Evolutionary conservation across 2,888 invertebrate genomes (phyloP).

Genomic region (Calameuta filiformis): DNA sequence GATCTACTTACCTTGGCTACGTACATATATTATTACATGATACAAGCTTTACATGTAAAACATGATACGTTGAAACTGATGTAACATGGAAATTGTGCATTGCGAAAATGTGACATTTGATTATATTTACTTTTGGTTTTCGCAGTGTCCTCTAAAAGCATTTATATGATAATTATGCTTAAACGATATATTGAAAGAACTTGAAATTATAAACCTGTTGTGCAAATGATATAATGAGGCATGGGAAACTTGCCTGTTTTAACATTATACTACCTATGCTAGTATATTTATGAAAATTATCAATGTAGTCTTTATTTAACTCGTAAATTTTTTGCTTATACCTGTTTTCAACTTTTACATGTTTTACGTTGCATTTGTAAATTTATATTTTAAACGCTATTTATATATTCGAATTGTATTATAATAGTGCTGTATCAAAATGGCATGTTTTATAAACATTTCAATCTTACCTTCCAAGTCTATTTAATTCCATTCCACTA

Average conservation of each 20-base stretch:
- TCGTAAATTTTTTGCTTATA: conserved; percentile 31
- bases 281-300: conserved; percentile 29
- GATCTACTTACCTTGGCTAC: conserved; percentile 35
- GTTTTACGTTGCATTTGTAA: conserved; percentile 56
- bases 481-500: neutral
- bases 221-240: conserved; percentile 37
- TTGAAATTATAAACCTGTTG: conserved; percentile 50
- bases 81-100: conserved; percentile 40
- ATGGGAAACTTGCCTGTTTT: conserved; percentile 46
- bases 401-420: conserved; percentile 60
- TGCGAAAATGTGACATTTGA: conserved; percentile 40
- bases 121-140: conserved; percentile 47
- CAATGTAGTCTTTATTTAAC: conserved; percentile 24
- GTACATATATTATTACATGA: conserved; percentile 39
- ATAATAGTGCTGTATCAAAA: conserved; percentile 54
- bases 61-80: conserved; percentile 34
- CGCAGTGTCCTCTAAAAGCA: conserved; percentile 36
- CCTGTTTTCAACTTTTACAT: conserved; percentile 39
- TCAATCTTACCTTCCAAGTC: conserved; percentile 26
- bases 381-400: conserved; percentile 57
- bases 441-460: conserved; percentile 57
- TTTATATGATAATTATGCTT: conserved; percentile 30
- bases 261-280: conserved; percentile 37
- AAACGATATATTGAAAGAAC: conserved; percentile 39
- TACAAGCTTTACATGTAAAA: conserved; percentile 48